A percentile compares a stretch with the other conserved stretches of the same genome.
Evolutionary conservation across 2,113 vertebrate genomes (phyloP).

Genomic region (Lathamus discolor): DNA sequence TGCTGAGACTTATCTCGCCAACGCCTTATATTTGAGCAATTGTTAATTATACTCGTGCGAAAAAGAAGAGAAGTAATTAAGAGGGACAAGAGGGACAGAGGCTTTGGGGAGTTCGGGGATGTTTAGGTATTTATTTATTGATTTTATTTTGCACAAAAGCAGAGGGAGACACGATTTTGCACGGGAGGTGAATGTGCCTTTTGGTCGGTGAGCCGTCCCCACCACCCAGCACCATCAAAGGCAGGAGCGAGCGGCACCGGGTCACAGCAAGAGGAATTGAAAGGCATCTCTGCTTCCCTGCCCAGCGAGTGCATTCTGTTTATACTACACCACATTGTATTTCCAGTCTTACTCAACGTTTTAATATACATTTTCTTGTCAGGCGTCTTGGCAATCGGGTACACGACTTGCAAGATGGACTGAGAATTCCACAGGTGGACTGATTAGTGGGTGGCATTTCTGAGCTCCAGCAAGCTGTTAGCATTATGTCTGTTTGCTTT

Average conservation of each 20-base stretch:
- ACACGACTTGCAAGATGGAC: constrained; percentile 83
- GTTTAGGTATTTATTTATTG: background rate
- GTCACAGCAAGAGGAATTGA: constrained; percentile 49
- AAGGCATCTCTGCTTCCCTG: constrained; percentile 58
- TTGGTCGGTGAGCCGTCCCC: background rate
- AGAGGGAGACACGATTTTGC: background rate
- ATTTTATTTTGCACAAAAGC: background rate
- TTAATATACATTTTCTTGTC: constrained; percentile 87
- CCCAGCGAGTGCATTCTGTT: constrained; percentile 63
- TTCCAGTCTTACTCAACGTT: constrained; percentile 79
- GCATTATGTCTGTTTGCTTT: constrained; percentile 87
- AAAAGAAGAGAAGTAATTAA: background rate
- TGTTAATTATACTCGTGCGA: constrained; percentile 24
- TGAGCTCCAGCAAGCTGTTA: constrained; percentile 86
- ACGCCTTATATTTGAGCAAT: constrained; percentile 3
- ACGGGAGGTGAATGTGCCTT: background rate
- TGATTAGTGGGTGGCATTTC: constrained; percentile 87
- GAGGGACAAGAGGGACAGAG: background rate
- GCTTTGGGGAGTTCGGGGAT: background rate
- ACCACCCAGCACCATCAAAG: background rate
- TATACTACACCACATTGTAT: constrained; percentile 73
- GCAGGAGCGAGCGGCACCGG: background rate
- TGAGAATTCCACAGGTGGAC: constrained; percentile 85
- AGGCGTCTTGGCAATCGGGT: constrained; percentile 80
- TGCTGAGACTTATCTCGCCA: background rate